Conservation (phyloP, 2,888 invertebrate species). For the Resseliella maxima region DNA sequence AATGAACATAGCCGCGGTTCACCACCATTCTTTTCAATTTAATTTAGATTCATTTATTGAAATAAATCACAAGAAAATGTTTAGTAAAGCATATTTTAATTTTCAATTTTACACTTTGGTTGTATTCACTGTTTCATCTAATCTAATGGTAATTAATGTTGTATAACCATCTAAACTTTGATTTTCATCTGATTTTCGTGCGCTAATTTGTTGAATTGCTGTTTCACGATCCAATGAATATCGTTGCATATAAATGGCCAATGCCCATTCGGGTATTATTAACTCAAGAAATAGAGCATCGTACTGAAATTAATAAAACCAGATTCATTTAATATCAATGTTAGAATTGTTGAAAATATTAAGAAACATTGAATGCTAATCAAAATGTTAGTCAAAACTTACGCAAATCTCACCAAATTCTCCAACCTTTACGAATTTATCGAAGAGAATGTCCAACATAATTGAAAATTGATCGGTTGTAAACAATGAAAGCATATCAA, state of each 20-base stretch:
- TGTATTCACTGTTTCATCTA: neutral
- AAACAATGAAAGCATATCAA: neutral
- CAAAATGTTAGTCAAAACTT: neutral
- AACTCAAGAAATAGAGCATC: neutral
- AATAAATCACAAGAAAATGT: neutral
- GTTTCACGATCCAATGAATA: neutral
- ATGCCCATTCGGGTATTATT: neutral
- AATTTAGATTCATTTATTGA: slow-evolving; percentile 60
- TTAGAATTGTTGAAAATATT: neutral
- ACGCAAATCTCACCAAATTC: neutral
- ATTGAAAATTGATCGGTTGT: slow-evolving; percentile 11
- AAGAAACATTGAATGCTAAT: neutral
- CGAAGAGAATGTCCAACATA: slow-evolving; percentile 20
- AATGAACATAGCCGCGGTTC: slow-evolving; percentile 78
- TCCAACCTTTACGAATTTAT: slow-evolving; percentile 3
- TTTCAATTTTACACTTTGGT: neutral
- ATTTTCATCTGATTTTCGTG: neutral
- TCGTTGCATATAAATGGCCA: slow-evolving; percentile 2
- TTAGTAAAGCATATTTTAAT: neutral
- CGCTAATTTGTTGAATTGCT: slow-evolving; percentile 6
- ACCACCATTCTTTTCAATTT: slow-evolving; percentile 84
- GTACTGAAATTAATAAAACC: slow-evolving; percentile 1
- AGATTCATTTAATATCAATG: neutral
- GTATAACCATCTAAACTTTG: neutral
- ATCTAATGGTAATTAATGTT: neutral